Percentiles rank a stretch among this genome's conserved stretches.
Evolutionary conservation across 2,113 vertebrate species (phyloP).

Genomic region (Pampusana beccarii): DNA sequence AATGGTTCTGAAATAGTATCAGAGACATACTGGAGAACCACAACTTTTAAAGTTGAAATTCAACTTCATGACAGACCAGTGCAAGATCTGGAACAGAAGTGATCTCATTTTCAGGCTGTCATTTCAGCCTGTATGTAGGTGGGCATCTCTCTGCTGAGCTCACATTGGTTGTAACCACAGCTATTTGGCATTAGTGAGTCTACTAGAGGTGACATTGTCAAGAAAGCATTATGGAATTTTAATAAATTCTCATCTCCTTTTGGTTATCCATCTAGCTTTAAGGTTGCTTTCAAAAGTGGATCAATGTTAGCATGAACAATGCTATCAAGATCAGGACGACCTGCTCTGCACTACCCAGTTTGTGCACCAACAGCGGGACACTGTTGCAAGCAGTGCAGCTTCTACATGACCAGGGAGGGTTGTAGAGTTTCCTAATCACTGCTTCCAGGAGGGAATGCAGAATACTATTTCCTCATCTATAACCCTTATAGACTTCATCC

Average conservation of each 20-base stretch:
- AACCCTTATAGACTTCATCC: not conserved
- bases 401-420: too few species aligned
- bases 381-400: accelerated
- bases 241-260: not conserved
- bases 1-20: not conserved
- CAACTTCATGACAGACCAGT: not conserved
- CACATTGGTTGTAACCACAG: not conserved
- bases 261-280: not conserved
- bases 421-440: not conserved
- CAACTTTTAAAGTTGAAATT: not conserved
- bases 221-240: not conserved
- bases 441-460: not conserved
- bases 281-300: not conserved
- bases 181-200: not conserved
- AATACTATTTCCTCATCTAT: not conserved
- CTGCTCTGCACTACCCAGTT: not conserved
- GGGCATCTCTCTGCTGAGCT: not conserved
- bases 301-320: not conserved
- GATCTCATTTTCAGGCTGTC: not conserved
- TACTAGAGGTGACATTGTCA: not conserved
- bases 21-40: not conserved
- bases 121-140: not conserved
- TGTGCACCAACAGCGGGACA: accelerated
- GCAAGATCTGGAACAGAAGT: not conserved
- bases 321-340: not conserved